These are phyloP conservation scores for Eupsilia transversa DNA, from an alignment of 2,888 invertebrate species.

Conservation along the genomic window DNA sequence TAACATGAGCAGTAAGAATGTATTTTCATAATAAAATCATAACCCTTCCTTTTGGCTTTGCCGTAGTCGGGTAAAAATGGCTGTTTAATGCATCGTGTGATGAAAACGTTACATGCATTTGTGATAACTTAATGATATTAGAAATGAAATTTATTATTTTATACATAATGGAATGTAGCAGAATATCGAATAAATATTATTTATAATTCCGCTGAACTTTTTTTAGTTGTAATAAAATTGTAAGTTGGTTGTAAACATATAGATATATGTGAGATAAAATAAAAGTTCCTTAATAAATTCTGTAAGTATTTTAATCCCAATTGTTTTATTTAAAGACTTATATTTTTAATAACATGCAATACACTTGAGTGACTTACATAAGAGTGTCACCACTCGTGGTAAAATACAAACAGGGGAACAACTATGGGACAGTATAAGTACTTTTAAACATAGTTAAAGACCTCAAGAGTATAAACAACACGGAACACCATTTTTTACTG, in stretches of 20 bases:
- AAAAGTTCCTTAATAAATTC: slow-evolving; percentile 39
- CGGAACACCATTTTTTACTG: background rate
- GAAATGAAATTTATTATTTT: slow-evolving; percentile 14
- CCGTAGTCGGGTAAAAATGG: no score
- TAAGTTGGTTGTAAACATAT: slow-evolving; percentile 9
- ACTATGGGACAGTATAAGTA: background rate
- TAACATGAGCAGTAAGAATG: background rate
- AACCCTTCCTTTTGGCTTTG: no score
- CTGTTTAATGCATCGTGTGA: slow-evolving; percentile 10
- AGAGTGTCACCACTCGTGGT: background rate
- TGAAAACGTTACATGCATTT: background rate
- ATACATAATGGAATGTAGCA: slow-evolving; percentile 11
- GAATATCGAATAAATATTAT: slow-evolving; percentile 36
- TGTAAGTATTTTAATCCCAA: slow-evolving; percentile 9
- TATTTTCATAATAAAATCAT: no score
- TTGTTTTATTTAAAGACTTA: slow-evolving; percentile 3
- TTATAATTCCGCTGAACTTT: slow-evolving; percentile 9
- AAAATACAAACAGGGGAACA: background rate
- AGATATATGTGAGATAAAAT: slow-evolving; percentile 9
- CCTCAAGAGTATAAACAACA: no score
- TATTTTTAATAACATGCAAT: background rate
- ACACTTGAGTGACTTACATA: background rate
- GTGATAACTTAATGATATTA: slow-evolving; percentile 45
- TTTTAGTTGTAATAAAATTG: background rate
- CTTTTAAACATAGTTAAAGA: background rate